Evolutionary conservation across 37 sponge, comb jelly and placozoan species (phyloP).

Genomic region (Chondrosia reniformis): DNA sequence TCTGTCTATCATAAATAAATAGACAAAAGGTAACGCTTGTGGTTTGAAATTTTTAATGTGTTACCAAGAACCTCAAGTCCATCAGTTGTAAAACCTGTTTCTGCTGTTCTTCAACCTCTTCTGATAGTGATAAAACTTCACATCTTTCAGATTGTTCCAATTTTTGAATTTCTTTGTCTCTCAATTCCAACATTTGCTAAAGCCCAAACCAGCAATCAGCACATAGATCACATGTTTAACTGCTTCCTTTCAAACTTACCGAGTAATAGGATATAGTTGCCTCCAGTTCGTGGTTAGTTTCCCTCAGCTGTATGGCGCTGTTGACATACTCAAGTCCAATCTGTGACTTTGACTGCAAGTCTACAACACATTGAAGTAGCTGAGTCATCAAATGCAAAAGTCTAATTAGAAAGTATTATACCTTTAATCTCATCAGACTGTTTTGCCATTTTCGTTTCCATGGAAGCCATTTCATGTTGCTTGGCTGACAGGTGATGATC

Average conservation of each 20-base stretch:
- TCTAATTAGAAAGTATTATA: too few relatives aligned
- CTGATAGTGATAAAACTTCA: neutral
- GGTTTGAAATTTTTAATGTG: neutral
- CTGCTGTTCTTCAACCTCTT: neutral
- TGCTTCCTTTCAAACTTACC: too few relatives aligned
- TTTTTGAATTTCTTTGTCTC: too few relatives aligned
- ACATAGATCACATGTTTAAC: too few relatives aligned
- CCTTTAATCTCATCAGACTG: too few relatives aligned
- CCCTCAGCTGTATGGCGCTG: neutral
- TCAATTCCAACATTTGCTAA: too few relatives aligned
- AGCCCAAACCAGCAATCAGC: too few relatives aligned
- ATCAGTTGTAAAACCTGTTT: neutral
- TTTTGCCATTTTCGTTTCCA: too few relatives aligned
- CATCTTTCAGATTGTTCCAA: neutral
- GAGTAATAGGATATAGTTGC: neutral
- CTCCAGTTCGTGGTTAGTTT: conserved; percentile 3
- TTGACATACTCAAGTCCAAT: neutral
- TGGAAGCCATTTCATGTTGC: neutral
- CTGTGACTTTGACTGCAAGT: neutral
- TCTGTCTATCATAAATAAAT: neutral
- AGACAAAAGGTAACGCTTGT: neutral
- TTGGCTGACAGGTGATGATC: neutral
- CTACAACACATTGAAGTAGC: too few relatives aligned
- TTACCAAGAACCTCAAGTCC: neutral
- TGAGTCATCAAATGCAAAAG: too few relatives aligned